phyloP scores from a whole-genome alignment of 1,140 invertebrate species.

The Phymorhynchus buccinoides region DNA sequence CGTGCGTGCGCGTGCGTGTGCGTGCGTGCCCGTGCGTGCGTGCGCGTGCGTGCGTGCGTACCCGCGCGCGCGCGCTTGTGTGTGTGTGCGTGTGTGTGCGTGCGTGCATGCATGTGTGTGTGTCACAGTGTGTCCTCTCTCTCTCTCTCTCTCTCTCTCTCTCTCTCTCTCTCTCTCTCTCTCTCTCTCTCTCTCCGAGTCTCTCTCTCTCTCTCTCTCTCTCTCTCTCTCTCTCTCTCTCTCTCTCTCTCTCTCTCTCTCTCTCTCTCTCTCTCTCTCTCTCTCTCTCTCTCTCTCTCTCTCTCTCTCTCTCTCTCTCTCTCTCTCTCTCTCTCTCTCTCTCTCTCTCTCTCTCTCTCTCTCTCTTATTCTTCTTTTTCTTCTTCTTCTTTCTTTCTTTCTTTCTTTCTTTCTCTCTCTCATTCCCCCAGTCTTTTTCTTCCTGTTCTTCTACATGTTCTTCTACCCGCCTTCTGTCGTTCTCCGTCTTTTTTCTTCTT shows the following conservation, averaged over 20 bases:
- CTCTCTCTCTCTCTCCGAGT: neutral
- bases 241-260: neutral
- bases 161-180: neutral
- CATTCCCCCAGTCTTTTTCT: too few relatives aligned
- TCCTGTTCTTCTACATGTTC: too few relatives aligned
- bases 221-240: neutral
- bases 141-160: neutral
- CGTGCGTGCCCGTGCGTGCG: too few relatives aligned
- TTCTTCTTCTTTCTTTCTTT: too few relatives aligned
- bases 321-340: neutral
- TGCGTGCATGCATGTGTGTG: too few relatives aligned
- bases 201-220: neutral
- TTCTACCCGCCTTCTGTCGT: too few relatives aligned
- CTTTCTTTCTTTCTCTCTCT: neutral
- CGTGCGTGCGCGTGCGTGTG: too few relatives aligned
- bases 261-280: neutral
- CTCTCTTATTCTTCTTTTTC: neutral
- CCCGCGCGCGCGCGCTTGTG: too few relatives aligned
- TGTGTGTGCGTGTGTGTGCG: constrained; percentile 1
- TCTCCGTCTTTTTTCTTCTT: too few relatives aligned
- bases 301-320: neutral
- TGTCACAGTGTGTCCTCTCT: too few relatives aligned
- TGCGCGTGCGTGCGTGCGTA: too few relatives aligned
- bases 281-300: neutral
- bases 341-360: neutral